phyloP scores from a whole-genome alignment of 2,113 vertebrate species.

The Odocoileus virginianus region DNA sequence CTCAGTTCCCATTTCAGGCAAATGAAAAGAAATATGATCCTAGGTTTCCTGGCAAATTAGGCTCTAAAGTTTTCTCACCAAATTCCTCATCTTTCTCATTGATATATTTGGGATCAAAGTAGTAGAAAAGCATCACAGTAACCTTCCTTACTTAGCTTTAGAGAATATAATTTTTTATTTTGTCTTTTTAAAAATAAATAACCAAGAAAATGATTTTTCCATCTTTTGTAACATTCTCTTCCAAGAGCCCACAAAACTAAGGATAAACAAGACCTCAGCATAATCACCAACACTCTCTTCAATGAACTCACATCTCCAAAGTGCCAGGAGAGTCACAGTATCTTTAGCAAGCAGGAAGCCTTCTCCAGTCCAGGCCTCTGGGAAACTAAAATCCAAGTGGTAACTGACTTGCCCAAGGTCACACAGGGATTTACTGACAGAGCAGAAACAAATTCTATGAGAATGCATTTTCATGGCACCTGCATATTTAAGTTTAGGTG shows the following conservation, averaged over 20 bases:
- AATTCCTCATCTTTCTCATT: not conserved
- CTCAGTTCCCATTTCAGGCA: not conserved
- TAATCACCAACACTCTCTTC: not conserved
- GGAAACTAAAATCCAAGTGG: not conserved
- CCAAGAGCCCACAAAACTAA: not conserved
- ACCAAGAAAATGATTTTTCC: not conserved
- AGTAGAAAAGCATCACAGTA: not conserved
- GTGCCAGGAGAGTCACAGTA: not conserved
- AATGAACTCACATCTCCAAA: not conserved
- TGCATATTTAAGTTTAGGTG: not conserved
- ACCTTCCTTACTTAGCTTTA: constrained; percentile 23
- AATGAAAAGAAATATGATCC: constrained; percentile 34
- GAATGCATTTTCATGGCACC: not conserved
- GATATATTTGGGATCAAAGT: not conserved
- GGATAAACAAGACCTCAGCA: not conserved
- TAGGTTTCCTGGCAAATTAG: not conserved
- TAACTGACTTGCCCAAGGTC: not conserved
- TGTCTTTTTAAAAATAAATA: not conserved
- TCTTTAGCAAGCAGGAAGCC: not conserved
- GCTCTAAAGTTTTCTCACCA: constrained; percentile 12
- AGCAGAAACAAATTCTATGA: not conserved
- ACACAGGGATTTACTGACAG: not conserved
- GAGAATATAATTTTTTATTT: not conserved
- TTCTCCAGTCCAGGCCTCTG: not conserved
- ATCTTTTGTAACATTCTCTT: constrained; percentile 26